Evolutionary conservation across 2,888 invertebrate genomes (phyloP).

Genomic region (Zaprionus bogoriensis): DNA sequence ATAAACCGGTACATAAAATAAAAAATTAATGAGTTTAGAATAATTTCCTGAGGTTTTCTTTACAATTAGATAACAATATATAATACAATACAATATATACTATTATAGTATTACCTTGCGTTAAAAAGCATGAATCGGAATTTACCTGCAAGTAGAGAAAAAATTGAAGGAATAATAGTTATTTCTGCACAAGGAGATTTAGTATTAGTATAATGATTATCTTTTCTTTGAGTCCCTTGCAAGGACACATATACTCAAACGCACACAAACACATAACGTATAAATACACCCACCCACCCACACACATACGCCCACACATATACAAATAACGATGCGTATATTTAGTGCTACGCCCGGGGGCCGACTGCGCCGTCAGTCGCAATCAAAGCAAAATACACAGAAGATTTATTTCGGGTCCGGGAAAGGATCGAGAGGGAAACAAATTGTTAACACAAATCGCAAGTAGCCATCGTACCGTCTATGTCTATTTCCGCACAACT

Average conservation of each 20-base stretch:
- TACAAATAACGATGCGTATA: background rate
- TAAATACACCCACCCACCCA: too few relatives aligned
- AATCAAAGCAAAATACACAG: constrained; percentile 38
- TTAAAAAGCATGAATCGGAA: too few relatives aligned
- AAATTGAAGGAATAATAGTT: background rate
- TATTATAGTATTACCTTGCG: too few relatives aligned
- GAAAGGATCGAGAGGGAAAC: constrained; percentile 10
- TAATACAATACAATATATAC: too few relatives aligned
- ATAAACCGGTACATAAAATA: too few relatives aligned
- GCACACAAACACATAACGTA: background rate
- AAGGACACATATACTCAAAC: background rate
- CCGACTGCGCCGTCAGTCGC: constrained; percentile 15
- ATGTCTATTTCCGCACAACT: constrained; percentile 11
- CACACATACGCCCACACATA: background rate
- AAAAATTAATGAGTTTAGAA: too few relatives aligned
- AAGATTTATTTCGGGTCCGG: constrained; percentile 40
- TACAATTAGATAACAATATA: too few relatives aligned
- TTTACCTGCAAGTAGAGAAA: background rate
- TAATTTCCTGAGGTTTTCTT: too few relatives aligned
- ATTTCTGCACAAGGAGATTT: too few relatives aligned
- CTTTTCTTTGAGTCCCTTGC: too few relatives aligned
- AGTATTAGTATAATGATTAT: too few relatives aligned
- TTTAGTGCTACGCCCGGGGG: constrained; percentile 8
- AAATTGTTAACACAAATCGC: constrained; percentile 19
- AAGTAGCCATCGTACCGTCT: constrained; percentile 2